These are phyloP conservation scores for Willowsia nigromaculata DNA, from an alignment of 2,888 invertebrate genomes.

Conservation along the genomic window DNA sequence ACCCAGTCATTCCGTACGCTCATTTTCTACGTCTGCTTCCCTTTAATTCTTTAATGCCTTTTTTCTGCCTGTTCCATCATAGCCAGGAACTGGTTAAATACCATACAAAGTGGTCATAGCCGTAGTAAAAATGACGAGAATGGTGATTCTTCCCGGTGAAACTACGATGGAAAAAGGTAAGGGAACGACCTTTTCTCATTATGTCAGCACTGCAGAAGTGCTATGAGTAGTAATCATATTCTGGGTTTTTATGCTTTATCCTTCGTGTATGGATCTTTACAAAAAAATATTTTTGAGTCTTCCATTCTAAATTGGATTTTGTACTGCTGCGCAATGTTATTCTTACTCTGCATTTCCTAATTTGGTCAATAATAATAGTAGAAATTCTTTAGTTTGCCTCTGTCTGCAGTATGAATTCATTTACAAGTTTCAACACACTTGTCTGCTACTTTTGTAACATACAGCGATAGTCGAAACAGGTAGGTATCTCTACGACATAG, in stretches of 20 bases:
- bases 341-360: conserved; percentile 71
- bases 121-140: neutral
- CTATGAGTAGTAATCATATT: neutral
- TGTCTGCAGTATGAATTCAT: neutral
- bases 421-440: neutral
- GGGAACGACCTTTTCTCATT: conserved; percentile 7
- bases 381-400: neutral
- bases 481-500: too few species aligned
- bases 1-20: neutral
- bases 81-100: neutral
- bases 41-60: neutral
- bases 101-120: neutral
- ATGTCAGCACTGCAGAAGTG: neutral
- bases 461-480: too few species aligned
- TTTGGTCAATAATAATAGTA: conserved; percentile 77
- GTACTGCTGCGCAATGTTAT: neutral
- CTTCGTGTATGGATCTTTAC: neutral
- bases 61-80: neutral
- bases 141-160: neutral
- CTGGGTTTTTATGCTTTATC: neutral
- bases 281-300: neutral
- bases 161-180: neutral
- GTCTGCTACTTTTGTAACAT: neutral
- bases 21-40: neutral
- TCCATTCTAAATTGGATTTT: too few species aligned